Base-by-base conservation (phyloP, 2,113 vertebrate genomes). In the Phainopepla nitens region DNA sequence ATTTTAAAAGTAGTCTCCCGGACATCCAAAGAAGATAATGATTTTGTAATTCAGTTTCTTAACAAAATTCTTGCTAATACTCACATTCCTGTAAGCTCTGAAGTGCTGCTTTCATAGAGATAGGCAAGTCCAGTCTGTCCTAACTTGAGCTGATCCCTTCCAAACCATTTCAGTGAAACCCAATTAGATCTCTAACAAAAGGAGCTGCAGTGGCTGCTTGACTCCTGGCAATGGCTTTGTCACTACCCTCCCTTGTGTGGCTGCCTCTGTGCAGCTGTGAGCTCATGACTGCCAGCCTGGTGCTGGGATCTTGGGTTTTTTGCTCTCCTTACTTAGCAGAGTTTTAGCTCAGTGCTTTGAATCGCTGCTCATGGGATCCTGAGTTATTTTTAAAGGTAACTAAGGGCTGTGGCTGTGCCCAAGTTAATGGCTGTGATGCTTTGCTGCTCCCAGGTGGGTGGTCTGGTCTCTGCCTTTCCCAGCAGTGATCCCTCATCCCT, bases 231-330 rank as follows among this genome's bases (percentile, higher is more conserved):
- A 24, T 17, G 23, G 5, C 33, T 89, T 72, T 79, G 16, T 64
- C 56, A 7, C 35, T 87, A 1, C 3, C 2, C 11, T 75, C 2
- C 4, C 68, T 69, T 77, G 71, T 53, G 31, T 14, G 7, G 20
- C 15, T 45, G 27, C 21, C n/a, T 45, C 68, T 23, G 3, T 2
- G 2, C 64, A 33, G 29, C 57, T 53, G 11, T 15, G 41, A 31
- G 57, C 1, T 2, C 17, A 0, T 49, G 56, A 6, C 49, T 51
- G 36, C 45, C 53, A 27, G 20, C 1, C n/a, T 49, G 17, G 6
- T 7, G 27, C 41, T 21, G 66, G 15, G 15, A 49, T 60, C 16
- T 44, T 1, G 0, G 42, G 5, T 16, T 88, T 78, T 76, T 6
- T 4, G 1, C 44, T 79, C 49, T 76, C 42, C 14, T 39, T 60